Percentiles rank a stretch among this genome's conserved stretches.
These are phyloP conservation scores for Ia io DNA, from an alignment of 2,113 vertebrate species.

Conservation along the genomic window DNA sequence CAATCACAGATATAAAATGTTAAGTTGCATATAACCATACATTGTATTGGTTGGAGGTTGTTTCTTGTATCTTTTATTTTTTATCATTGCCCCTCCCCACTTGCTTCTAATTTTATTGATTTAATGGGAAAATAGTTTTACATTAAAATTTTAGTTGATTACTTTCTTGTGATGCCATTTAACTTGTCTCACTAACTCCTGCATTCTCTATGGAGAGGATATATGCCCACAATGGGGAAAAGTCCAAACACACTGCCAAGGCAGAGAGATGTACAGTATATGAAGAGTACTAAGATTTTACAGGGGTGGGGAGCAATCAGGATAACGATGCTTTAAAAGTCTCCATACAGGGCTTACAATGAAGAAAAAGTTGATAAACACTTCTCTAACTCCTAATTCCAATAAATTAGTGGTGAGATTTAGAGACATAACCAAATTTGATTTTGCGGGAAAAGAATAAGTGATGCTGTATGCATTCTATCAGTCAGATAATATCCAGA, in stretches of 20 bases:
- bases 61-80: neutral
- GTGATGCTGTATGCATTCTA: neutral
- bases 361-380: neutral
- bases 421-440: neutral
- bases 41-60: neutral
- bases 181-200: neutral
- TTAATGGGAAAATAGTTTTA: neutral
- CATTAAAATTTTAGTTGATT: neutral
- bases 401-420: neutral
- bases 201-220: neutral
- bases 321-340: neutral
- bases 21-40: neutral
- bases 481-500: neutral
- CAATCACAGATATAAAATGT: neutral
- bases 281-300: neutral
- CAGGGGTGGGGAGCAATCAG: neutral
- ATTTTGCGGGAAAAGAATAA: neutral
- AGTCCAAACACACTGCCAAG: neutral
- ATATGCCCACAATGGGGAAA: rapidly evolving
- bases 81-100: neutral
- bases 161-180: neutral
- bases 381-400: neutral
- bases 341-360: neutral
- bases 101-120: neutral
- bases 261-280: neutral